A percentile compares a stretch with the other conserved stretches of the same genome.
These are phyloP conservation scores for Sapayoa aenigma DNA, from an alignment of 2,113 vertebrate genomes.

Conservation along the genomic window DNA sequence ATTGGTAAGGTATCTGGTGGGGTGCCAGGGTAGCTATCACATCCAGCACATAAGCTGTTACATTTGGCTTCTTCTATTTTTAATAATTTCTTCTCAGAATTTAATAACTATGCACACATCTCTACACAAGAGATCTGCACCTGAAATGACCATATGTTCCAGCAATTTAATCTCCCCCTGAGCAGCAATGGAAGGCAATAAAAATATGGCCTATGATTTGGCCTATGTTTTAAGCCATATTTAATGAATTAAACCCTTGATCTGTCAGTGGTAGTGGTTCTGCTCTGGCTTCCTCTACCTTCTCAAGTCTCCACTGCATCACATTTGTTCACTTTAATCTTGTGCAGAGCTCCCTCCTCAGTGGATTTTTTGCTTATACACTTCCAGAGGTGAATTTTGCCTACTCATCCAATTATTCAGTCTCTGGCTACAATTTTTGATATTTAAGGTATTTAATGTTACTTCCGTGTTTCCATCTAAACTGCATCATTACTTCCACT, in stretches of 20 bases:
- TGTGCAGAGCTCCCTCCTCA: neutral
- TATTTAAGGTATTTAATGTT: neutral
- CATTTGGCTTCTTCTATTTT: neutral
- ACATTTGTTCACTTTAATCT: neutral
- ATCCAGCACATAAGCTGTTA: neutral
- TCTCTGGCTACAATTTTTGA: neutral
- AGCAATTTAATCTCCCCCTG: conserved; percentile 1
- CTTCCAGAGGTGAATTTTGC: neutral
- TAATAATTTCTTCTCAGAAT: neutral
- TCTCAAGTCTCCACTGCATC: neutral
- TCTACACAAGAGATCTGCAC: neutral
- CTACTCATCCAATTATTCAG: neutral
- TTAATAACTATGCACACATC: neutral
- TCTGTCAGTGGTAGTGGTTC: neutral
- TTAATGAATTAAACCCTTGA: neutral
- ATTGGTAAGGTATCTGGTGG: neutral
- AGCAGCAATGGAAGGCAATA: neutral
- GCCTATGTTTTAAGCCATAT: neutral
- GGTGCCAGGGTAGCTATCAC: neutral
- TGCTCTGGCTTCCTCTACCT: neutral
- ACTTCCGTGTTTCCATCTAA: neutral
- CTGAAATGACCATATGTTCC: conserved; percentile 19
- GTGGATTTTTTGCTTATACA: neutral
- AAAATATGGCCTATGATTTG: neutral
- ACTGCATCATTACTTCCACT: neutral